Evolutionary conservation across 1,140 invertebrate genomes (phyloP), one percentile per base, ranked within the genome.

Genomic region (Hycleus phaleratus): DNA sequence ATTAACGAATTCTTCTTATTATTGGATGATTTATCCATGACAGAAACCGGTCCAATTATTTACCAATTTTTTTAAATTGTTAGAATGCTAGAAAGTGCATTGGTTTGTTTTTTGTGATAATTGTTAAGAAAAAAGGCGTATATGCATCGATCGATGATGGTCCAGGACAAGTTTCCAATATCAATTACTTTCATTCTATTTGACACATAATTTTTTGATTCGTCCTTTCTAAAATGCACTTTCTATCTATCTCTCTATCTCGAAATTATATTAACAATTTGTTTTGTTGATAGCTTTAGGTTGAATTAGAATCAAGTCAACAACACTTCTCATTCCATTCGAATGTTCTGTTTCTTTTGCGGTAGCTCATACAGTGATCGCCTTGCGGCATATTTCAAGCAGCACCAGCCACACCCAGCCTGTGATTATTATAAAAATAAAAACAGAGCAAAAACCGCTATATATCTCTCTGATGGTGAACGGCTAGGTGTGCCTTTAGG

Each of bases 381-480:
- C 56, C 61, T 59, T 32, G 48, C 48, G 52, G 61, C 61, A 49
- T 50, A 51, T 46, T 53, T 38, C 53, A 40, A 58, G 45, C 45
- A 56, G 51, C 55, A 61, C 32, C 32, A 32, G 59, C 61, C 61
- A 59, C 61, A 62, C 61, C 61, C 61, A 60, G 46, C 38, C 49
- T 45, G 50, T 56, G 62, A 61, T 61, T 64, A 64, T 61, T 64
- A 64, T 61, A 61, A 59, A 60, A 63, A 60, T 32, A 32, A 63
- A 63, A 58, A 59, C 56, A 44, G 59, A 59, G 57, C 56, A 61
- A 64, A 64, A 61, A 64, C 62, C 62, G 62, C 62, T 64, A 64
- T 45, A 53, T 53, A 53, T 53, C 42, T 42, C 51, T 46, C 38
- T 26, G 44, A 42, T 50, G 44, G 32, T 47, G 53, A 46, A 49